Conservation (phyloP, 2,113 vertebrate genomes). For the Maylandia zebra region DNA sequence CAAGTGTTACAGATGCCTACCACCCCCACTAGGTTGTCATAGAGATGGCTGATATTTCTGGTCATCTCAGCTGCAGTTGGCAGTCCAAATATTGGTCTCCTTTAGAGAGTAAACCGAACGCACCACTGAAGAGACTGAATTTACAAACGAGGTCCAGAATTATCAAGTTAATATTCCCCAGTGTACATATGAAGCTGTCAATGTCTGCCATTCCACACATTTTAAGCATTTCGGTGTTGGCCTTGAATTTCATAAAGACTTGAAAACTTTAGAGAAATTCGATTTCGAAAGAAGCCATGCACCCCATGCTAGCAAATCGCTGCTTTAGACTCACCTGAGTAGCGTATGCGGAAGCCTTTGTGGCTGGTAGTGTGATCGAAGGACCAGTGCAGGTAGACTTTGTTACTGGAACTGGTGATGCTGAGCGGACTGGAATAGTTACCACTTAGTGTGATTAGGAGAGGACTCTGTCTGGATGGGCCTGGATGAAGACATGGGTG, state of each 20-base stretch:
- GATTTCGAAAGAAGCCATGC: not conserved
- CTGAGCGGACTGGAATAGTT: constrained; percentile 90
- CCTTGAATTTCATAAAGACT: not conserved
- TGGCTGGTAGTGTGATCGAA: constrained; percentile 92
- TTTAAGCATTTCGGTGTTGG: not conserved
- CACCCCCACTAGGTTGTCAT: constrained; percentile 34
- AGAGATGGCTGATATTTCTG: constrained; percentile 45
- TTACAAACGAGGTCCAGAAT: not conserved
- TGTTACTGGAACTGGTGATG: constrained; percentile 86
- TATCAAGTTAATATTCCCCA: not conserved
- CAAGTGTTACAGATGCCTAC: constrained; percentile 15
- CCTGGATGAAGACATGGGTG: constrained; percentile 49
- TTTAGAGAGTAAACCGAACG: constrained; percentile 1
- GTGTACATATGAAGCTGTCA: not conserved
- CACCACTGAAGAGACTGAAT: not conserved
- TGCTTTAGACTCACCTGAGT: constrained; percentile 79
- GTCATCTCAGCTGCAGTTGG: constrained; percentile 1
- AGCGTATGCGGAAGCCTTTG: constrained; percentile 95
- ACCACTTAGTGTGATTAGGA: constrained; percentile 90
- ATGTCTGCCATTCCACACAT: not conserved
- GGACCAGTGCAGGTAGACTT: constrained; percentile 93
- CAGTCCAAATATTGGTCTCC: not conserved
- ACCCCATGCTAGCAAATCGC: accelerated
- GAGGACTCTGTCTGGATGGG: constrained; percentile 87
- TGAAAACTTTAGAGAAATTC: not conserved